Conservation (phyloP, 2,113 vertebrate species). For the Poeciliopsis prolifica region DNA sequence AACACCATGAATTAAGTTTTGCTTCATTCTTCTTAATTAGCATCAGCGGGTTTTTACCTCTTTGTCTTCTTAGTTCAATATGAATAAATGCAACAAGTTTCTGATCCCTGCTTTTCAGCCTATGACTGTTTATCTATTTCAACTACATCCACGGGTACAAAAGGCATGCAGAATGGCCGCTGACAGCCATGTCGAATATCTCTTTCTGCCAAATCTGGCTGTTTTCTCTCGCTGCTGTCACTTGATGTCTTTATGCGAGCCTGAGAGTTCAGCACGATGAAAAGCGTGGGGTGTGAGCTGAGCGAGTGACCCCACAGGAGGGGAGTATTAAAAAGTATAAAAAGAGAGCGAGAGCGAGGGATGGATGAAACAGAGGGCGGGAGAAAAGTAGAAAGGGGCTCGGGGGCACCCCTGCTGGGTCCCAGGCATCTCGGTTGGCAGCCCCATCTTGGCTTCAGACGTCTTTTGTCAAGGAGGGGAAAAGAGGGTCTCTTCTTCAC, state of each 20-base stretch:
- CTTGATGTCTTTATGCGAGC: conserved; percentile 98
- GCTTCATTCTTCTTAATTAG: conserved; percentile 73
- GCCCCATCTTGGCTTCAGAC: conserved; percentile 90
- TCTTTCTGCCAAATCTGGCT: conserved; percentile 92
- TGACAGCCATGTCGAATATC: conserved; percentile 99
- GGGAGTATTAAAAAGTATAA: conserved; percentile 83
- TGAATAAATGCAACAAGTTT: conserved; percentile 79
- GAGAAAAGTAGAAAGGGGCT: conserved; percentile 74
- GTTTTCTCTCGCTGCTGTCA: conserved; percentile 83
- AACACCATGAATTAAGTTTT: conserved; percentile 75
- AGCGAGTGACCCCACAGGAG: conserved; percentile 90
- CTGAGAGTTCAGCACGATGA: conserved; percentile 88
- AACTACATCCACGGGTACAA: conserved; percentile 80
- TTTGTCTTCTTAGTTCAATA: conserved; percentile 67
- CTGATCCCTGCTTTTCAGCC: conserved; percentile 78
- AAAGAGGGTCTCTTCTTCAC: conserved; percentile 93
- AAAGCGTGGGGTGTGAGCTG: conserved; percentile 82
- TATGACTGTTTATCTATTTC: conserved; percentile 83
- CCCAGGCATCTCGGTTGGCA: conserved; percentile 87
- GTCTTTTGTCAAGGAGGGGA: conserved; percentile 87
- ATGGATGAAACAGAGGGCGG: conserved; percentile 68
- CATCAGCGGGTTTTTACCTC: conserved; percentile 72
- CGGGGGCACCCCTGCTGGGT: conserved; percentile 86
- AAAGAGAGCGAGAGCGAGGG: conserved; percentile 62
- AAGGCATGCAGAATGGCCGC: conserved; percentile 83